A percentile compares a stretch with the other conserved stretches of the same genome.
Conservation (phyloP, 2,888 invertebrate species). For the Diadegma fenestrale region DNA sequence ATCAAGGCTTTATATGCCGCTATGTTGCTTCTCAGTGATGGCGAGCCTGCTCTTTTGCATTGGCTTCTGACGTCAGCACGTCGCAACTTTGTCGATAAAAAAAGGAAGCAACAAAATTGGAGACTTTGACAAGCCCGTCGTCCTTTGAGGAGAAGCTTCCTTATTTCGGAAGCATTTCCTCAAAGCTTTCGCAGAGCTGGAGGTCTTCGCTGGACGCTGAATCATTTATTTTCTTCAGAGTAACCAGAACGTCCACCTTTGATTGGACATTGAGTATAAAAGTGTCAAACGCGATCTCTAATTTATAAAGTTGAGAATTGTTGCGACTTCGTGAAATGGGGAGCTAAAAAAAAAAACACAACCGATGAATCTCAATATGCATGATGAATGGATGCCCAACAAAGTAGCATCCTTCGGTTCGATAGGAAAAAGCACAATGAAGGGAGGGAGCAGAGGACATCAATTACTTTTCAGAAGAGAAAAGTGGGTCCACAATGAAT, state of each 20-base stretch:
- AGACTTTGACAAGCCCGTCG: constrained; percentile 63
- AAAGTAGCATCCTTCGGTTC: constrained; percentile 42
- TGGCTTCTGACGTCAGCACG: constrained; percentile 15
- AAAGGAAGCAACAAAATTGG: constrained; percentile 7
- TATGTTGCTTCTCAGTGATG: constrained; percentile 72
- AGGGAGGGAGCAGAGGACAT: neutral
- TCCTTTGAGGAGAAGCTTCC: constrained; percentile 46
- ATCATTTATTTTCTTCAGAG: constrained; percentile 63
- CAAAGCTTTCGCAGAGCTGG: constrained; percentile 64
- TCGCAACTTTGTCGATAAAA: constrained; percentile 45
- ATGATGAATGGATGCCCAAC: constrained; percentile 66
- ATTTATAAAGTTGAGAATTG: neutral
- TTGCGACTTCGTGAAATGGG: neutral
- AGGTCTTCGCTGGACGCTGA: constrained; percentile 74
- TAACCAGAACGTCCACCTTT: constrained; percentile 18
- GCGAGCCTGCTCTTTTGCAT: constrained; percentile 24
- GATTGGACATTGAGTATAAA: constrained; percentile 42
- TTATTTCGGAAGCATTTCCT: constrained; percentile 64
- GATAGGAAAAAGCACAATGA: neutral
- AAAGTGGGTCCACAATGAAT: constrained; percentile 34
- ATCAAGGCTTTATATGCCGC: constrained; percentile 70
- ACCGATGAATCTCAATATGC: neutral
- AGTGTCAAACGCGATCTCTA: constrained; percentile 21
- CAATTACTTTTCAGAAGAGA: constrained; percentile 20
- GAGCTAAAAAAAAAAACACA: neutral